Conservation (phyloP, 2,113 vertebrate species). For the Sphaerodactylus townsendi region DNA sequence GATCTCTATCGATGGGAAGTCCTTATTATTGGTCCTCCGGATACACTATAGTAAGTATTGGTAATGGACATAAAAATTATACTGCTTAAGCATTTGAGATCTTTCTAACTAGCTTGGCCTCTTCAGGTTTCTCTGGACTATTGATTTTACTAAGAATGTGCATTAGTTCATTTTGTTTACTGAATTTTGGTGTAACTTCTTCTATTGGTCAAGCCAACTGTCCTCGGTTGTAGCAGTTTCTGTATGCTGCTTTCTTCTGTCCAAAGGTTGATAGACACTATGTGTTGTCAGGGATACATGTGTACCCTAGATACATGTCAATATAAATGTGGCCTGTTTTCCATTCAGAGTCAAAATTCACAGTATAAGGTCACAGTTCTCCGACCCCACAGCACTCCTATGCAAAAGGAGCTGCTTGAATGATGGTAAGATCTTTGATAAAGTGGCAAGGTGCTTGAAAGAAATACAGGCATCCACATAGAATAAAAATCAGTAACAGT, state of each 20-base stretch:
- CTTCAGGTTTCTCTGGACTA: not conserved
- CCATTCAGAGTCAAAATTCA: too few species aligned
- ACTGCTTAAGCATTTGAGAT: not conserved
- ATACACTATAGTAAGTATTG: conserved; percentile 96
- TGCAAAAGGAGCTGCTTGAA: too few species aligned
- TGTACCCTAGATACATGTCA: too few species aligned
- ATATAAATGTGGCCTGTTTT: too few species aligned
- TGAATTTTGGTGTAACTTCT: not conserved
- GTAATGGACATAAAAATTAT: not conserved
- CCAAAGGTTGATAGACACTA: not conserved
- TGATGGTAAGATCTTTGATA: too few species aligned
- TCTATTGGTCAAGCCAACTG: not conserved
- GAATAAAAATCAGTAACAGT: too few species aligned
- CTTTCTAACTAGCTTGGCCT: not conserved
- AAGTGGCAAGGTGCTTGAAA: too few species aligned
- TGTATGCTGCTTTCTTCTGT: not conserved
- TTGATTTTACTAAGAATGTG: not conserved
- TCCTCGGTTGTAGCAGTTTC: not conserved
- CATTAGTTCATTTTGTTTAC: not conserved
- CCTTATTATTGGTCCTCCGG: conserved; percentile 97
- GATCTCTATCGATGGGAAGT: conserved; percentile 99
- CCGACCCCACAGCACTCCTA: too few species aligned
- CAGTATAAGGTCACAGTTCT: too few species aligned
- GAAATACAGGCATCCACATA: too few species aligned
- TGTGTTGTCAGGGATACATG: too few species aligned